Conservation (phyloP, 2,113 vertebrate species). For the Smithornis capensis region DNA sequence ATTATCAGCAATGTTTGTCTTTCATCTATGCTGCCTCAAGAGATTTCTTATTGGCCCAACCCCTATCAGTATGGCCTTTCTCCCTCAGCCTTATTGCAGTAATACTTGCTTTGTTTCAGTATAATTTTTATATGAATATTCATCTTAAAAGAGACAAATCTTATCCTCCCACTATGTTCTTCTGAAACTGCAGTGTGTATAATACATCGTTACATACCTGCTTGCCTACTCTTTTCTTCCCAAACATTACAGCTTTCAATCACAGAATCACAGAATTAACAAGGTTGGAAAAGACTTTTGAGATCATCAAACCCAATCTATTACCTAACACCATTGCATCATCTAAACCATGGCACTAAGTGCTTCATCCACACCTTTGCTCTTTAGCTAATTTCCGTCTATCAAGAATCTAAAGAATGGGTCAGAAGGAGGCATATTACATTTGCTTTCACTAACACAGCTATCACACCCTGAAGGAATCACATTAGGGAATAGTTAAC, state of each 20-base stretch:
- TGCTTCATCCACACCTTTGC: not conserved
- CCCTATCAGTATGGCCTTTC: not conserved
- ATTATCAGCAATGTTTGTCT: not conserved
- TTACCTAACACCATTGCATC: too few relatives aligned
- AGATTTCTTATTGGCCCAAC: not conserved
- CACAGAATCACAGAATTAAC: too few relatives aligned
- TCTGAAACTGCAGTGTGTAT: not conserved
- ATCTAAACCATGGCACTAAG: too few relatives aligned
- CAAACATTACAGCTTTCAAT: not conserved
- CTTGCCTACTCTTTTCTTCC: not conserved
- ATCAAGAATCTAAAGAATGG: not conserved
- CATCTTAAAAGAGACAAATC: not conserved
- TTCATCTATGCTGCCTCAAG: not conserved
- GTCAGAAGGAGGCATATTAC: not conserved
- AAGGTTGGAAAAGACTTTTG: too few relatives aligned
- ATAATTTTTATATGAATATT: not conserved
- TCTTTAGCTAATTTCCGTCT: not conserved
- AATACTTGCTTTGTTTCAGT: not conserved
- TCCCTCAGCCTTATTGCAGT: not conserved
- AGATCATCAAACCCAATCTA: too few relatives aligned
- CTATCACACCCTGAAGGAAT: not conserved
- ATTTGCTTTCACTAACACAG: not conserved
- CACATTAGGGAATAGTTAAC: not conserved
- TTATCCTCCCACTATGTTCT: not conserved
- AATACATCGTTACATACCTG: not conserved